These are phyloP conservation scores for Theretra japonica DNA, from an alignment of 2,888 invertebrate genomes.

Conservation along the genomic window DNA sequence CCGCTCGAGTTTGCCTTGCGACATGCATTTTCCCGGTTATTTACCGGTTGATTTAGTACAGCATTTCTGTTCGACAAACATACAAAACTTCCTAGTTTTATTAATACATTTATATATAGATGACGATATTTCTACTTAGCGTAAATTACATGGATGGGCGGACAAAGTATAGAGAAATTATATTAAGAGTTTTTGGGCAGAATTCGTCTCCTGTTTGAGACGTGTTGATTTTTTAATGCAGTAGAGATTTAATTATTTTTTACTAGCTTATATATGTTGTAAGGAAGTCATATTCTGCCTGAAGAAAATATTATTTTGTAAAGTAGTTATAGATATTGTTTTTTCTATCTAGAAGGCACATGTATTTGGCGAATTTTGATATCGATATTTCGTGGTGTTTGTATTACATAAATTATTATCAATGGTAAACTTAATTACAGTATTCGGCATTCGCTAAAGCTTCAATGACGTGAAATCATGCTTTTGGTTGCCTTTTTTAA, in stretches of 20 bases:
- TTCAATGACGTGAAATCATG: no score
- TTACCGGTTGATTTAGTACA: neutral
- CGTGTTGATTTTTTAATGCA: neutral
- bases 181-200: neutral
- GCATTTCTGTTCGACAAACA: neutral
- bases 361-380: neutral
- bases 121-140: neutral
- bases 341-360: neutral
- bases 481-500: no score
- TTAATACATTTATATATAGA: neutral
- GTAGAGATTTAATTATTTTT: neutral
- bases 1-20: neutral
- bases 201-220: neutral
- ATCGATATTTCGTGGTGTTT: neutral
- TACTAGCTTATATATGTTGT: neutral
- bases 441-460: no score
- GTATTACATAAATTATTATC: neutral
- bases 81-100: neutral
- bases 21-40: neutral
- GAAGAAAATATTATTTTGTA: constrained; percentile 3
- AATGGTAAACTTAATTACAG: neutral
- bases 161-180: constrained; percentile 1
- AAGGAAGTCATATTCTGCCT: constrained; percentile 6
- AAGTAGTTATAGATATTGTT: neutral
- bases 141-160: neutral